Conservation (phyloP, 1,140 invertebrate species). For the Drosophila prosaltans region DNA sequence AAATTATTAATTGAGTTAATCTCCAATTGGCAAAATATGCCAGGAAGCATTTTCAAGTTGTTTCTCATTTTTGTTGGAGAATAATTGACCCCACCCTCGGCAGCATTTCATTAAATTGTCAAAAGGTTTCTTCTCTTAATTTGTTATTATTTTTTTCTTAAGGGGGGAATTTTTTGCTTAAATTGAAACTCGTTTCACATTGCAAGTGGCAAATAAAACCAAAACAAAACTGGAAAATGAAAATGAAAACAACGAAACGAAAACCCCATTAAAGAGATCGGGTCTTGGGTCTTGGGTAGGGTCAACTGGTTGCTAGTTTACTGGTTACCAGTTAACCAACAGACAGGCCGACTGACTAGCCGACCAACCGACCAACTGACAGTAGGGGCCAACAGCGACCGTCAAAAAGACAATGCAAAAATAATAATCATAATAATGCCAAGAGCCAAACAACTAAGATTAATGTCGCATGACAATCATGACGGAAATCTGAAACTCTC, state of each 20-base stretch:
- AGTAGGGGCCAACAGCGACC: not conserved
- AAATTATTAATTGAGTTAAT: too few species aligned
- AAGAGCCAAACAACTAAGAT: conserved; percentile 57
- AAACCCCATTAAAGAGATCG: conserved; percentile 36
- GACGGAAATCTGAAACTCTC: conserved; percentile 56
- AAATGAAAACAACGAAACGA: conserved; percentile 44
- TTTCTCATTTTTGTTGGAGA: not conserved
- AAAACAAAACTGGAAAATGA: conserved; percentile 39
- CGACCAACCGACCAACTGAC: conserved; percentile 4
- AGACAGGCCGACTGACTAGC: not conserved
- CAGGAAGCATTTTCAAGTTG: not conserved
- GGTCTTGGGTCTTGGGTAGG: conserved; percentile 32
- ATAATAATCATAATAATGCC: conserved; percentile 60
- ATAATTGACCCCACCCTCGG: conserved; percentile 7
- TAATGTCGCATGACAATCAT: conserved; percentile 67
- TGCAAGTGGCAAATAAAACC: conserved; percentile 20
- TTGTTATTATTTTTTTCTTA: conserved; percentile 13
- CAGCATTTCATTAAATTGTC: conserved; percentile 30
- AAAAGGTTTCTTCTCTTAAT: conserved; percentile 24
- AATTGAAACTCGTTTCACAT: conserved; percentile 43
- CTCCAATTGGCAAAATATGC: not conserved
- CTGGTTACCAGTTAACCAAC: conserved; percentile 29
- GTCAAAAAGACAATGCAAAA: conserved; percentile 42
- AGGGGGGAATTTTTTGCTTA: conserved; percentile 1
- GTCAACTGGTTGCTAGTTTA: conserved; percentile 49